A percentile compares a stretch with the other conserved stretches of the same genome.
Conservation (phyloP, 2,888 invertebrate genomes). For the Zootermopsis nevadensis region DNA sequence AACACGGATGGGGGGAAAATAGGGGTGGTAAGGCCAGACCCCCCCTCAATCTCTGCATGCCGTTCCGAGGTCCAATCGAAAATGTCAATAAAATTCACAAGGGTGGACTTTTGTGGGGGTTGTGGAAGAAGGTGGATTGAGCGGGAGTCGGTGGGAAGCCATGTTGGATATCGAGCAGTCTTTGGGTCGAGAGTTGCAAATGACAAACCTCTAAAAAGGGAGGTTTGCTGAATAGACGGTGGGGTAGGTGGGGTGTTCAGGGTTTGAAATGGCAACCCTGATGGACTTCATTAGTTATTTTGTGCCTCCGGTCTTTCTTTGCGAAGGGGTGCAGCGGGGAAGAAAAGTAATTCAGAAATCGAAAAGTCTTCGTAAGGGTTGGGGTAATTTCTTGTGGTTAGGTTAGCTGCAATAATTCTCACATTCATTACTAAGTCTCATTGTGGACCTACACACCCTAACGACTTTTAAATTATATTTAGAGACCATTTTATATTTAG, state of each 20-base stretch:
- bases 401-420: not conserved
- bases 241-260: not conserved
- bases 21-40: constrained; percentile 27
- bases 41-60: constrained; percentile 46
- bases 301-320: not conserved
- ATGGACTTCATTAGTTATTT: constrained; percentile 48
- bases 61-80: constrained; percentile 46
- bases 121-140: constrained; percentile 20
- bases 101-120: constrained; percentile 39
- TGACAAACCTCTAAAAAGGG: constrained; percentile 45
- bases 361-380: not conserved
- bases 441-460: too few species aligned
- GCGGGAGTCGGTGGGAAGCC: constrained; percentile 36
- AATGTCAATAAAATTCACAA: constrained; percentile 49
- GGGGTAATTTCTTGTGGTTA: constrained; percentile 9
- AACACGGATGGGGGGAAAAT: not conserved
- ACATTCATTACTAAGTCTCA: too few species aligned
- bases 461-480: not conserved
- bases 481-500: not conserved
- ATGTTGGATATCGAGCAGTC: constrained; percentile 45
- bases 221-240: constrained; percentile 30
- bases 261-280: constrained; percentile 28
- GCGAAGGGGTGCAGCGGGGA: not conserved
- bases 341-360: constrained; percentile 4
- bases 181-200: constrained; percentile 37